A percentile compares a stretch with the other conserved stretches of the same genome.
phyloP scores from a whole-genome alignment of 2,113 vertebrate species.

The Aythya baeri region DNA sequence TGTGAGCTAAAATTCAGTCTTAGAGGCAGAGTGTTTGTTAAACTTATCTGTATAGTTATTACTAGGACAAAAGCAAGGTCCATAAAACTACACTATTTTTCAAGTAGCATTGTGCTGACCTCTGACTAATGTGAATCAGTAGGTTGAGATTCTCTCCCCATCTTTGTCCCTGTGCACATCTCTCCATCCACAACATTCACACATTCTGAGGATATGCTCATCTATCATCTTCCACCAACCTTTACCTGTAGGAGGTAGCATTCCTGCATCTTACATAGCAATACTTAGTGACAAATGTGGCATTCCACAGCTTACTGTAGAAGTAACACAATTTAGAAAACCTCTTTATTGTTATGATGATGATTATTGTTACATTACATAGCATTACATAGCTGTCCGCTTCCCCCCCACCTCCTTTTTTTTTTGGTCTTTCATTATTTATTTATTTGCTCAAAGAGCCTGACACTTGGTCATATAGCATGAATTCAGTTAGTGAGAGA shows the following conservation, averaged over 20 bases:
- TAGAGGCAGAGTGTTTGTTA: neutral
- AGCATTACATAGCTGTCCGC: neutral
- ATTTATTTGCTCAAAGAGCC: neutral
- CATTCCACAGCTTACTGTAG: neutral
- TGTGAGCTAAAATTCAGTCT: neutral
- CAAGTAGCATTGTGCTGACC: neutral
- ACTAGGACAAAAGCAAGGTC: neutral
- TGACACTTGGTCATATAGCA: neutral
- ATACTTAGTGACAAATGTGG: neutral
- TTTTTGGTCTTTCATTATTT: neutral
- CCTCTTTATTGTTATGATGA: neutral
- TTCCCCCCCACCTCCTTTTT: fast-evolving
- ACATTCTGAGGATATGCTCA: fast-evolving
- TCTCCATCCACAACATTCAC: neutral
- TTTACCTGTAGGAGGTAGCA: neutral
- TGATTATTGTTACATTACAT: neutral
- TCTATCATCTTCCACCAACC: neutral
- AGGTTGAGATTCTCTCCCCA: neutral
- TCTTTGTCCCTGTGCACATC: neutral
- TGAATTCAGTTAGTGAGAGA: neutral
- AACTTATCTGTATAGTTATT: neutral
- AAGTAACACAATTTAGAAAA: neutral
- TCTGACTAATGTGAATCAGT: neutral
- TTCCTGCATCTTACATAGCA: neutral
- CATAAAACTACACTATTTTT: neutral